These are phyloP conservation scores for Elaphurus davidianus DNA, from an alignment of 2,113 vertebrate genomes.

Conservation along the genomic window DNA sequence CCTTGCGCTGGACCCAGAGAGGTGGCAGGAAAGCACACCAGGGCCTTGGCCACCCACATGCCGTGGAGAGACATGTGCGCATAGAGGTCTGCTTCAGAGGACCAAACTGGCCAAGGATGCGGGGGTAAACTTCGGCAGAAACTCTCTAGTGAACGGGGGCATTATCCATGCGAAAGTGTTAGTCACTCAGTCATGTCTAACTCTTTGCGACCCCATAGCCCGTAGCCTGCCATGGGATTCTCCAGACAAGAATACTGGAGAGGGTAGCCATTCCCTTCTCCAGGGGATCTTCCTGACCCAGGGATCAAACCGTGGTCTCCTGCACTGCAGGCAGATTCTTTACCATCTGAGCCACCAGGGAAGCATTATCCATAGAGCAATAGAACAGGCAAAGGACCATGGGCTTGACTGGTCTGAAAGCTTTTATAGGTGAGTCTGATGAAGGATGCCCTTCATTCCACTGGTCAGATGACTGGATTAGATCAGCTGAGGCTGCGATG, in stretches of 20 bases:
- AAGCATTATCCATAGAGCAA: background rate
- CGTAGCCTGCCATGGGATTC: background rate
- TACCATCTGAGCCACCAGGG: background rate
- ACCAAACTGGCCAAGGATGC: background rate
- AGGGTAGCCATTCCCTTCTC: background rate
- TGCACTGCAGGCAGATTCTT: background rate
- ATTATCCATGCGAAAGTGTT: background rate
- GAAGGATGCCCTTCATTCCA: background rate
- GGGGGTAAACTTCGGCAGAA: background rate
- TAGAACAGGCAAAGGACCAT: background rate
- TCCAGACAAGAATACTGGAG: background rate
- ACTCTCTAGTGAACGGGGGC: background rate
- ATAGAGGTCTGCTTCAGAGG: background rate
- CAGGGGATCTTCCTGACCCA: background rate
- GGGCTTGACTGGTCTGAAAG: background rate
- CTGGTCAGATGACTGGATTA: background rate
- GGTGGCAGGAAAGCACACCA: background rate
- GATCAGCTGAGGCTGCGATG: background rate
- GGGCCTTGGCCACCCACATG: background rate
- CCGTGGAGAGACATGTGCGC: accelerated
- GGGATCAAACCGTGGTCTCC: background rate
- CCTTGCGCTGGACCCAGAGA: background rate
- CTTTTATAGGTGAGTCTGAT: background rate
- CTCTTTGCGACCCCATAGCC: background rate
- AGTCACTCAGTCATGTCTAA: background rate